Percentiles rank a stretch among this genome's conserved stretches.
Evolutionary conservation across 1,140 invertebrate species (phyloP).

Genomic region (Stenopsyche tienmushanensis): DNA sequence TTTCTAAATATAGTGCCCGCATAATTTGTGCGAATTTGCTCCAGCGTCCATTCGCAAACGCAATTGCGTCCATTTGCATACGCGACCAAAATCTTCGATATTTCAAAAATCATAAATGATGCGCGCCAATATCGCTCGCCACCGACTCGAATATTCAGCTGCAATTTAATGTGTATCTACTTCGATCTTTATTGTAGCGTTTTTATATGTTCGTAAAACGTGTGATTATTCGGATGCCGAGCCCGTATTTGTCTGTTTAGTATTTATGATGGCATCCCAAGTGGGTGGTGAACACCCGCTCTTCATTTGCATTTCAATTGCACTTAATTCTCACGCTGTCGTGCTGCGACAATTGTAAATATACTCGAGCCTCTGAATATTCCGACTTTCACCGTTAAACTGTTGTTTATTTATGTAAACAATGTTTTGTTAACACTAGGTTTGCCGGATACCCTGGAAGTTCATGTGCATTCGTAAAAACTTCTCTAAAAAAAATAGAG

Average conservation of each 20-base stretch:
- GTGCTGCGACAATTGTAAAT: not conserved
- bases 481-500: not conserved
- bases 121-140: too few relatives aligned
- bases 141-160: too few relatives aligned
- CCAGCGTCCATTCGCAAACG: not conserved
- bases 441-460: not conserved
- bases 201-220: too few relatives aligned
- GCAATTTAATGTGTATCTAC: too few relatives aligned
- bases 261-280: not conserved
- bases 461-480: not conserved
- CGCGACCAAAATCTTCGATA: too few relatives aligned
- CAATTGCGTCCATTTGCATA: not conserved
- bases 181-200: too few relatives aligned
- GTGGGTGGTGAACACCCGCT: not conserved
- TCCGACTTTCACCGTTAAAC: not conserved
- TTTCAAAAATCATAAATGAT: not conserved
- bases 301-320: not conserved
- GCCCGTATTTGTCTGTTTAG: not conserved
- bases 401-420: not conserved
- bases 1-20: not conserved
- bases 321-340: not conserved
- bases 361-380: not conserved
- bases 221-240: too few relatives aligned
- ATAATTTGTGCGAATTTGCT: not conserved
- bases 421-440: not conserved